Percentiles rank a stretch among this genome's conserved stretches.
These are phyloP conservation scores for Drosophila ironensis DNA, from an alignment of 1,140 invertebrate genomes.

Conservation along the genomic window DNA sequence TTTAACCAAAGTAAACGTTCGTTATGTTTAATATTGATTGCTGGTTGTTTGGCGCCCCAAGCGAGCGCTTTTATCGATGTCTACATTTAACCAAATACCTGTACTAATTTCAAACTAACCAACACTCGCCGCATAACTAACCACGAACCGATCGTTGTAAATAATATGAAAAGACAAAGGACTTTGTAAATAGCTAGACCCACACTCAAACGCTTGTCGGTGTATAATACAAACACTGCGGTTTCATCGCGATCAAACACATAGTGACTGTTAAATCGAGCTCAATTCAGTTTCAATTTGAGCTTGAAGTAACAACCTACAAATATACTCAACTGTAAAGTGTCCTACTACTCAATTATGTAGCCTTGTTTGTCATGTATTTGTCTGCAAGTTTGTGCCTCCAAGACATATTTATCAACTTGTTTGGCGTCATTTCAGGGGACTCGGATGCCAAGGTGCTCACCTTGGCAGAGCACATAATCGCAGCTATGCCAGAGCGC, in stretches of 20 bases:
- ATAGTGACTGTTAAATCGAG: constrained; percentile 1
- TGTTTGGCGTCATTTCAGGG: constrained; percentile 85
- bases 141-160: constrained; percentile 46
- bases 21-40: constrained; percentile 45
- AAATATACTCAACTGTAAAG: constrained; percentile 8
- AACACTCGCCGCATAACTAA: constrained; percentile 33
- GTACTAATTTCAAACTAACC: constrained; percentile 32
- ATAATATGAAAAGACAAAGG: constrained; percentile 13
- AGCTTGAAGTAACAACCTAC: neutral
- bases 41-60: constrained; percentile 34
- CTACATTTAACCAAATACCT: constrained; percentile 33
- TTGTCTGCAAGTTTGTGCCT: neutral
- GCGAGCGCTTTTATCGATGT: constrained; percentile 70
- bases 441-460: constrained; percentile 95
- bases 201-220: constrained; percentile 55
- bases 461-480: constrained; percentile 98
- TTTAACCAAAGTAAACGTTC: constrained; percentile 66
- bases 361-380: constrained; percentile 55
- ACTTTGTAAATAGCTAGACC: constrained; percentile 43
- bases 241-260: constrained; percentile 15
- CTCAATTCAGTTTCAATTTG: neutral
- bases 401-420: neutral
- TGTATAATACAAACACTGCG: constrained; percentile 45
- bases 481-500: constrained; percentile 97
- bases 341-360: constrained; percentile 14